Evolutionary conservation across 2,113 vertebrate genomes (phyloP), one percentile per base, ranked within the genome.

Genomic region (Acrocephalus kingi): DNA sequence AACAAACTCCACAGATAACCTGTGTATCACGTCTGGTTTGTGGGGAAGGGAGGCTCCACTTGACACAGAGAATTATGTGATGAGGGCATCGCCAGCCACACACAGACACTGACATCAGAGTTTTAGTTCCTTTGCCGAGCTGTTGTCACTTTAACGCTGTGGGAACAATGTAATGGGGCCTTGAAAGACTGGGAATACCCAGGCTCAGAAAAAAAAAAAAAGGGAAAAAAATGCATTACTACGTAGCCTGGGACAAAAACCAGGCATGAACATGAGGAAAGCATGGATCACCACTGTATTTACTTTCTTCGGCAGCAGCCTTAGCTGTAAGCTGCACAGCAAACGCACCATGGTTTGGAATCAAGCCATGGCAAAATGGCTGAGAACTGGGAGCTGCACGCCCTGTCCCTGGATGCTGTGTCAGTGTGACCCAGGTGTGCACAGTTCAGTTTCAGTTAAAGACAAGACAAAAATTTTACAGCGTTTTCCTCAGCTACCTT

Each of bases 331-430:
- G 35, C n/a, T 54, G 37, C 31, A 63, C 1, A 63, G 84, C 28
- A 68, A 73, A 41, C 7, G 17, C 19, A 52, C 39, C 27, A 4
- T 2, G 6, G 35, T 6, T 48, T 31, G 55, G 35, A 55, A 69
- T 8, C 48, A 15, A 58, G 49, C 15, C 13, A 7, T 0, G 2
- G 66, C 20, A 56, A 46, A 33, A 15, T 0, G 1, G 39, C 52
- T 75, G 78, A 35, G 28, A 67, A 15, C 2, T 22, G 56, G 58
- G 27, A 61, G 54, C 41, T 3, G 4, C 45, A 51, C 28, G 51
- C 55, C 55, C 35, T 23, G 13, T 30, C 17, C 56, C 11, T 5
- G 24, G 18, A 16, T 27, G n/a, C 33, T 20, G 22, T 2, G 2
- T 9, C n/a, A 62, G 10, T 8, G 63, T 37, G 21, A 69, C 22